Evolutionary conservation across 2,113 vertebrate genomes (phyloP).

Genomic region (Sorex araneus): DNA sequence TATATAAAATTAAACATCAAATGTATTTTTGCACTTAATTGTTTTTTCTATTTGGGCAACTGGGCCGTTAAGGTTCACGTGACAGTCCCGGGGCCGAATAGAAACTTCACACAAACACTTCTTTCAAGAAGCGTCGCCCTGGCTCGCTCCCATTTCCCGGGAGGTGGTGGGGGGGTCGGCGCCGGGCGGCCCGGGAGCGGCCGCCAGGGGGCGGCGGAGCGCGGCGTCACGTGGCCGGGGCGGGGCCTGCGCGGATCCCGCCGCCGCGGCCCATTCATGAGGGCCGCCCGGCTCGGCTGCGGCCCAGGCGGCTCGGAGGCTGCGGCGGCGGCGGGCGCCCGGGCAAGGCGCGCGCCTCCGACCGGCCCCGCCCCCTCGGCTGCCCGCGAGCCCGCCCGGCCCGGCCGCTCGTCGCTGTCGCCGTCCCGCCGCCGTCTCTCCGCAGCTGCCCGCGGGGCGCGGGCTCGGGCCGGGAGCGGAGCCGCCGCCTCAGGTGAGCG

Average conservation of each 20-base stretch:
- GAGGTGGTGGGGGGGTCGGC: too few relatives aligned
- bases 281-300: slow-evolving; percentile 70
- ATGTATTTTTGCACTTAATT: neutral
- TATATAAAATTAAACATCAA: too few relatives aligned
- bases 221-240: slow-evolving; percentile 51
- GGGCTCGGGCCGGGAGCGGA: neutral
- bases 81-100: slow-evolving; percentile 46
- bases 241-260: neutral
- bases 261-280: slow-evolving; percentile 80
- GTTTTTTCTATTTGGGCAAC: neutral
- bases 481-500: slow-evolving; percentile 69
- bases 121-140: too few relatives aligned
- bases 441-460: neutral
- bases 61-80: neutral
- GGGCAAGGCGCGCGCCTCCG: neutral
- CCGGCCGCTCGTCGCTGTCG: neutral
- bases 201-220: neutral
- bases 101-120: slow-evolving; percentile 17
- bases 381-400: neutral
- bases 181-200: too few relatives aligned
- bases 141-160: too few relatives aligned
- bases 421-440: neutral
- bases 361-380: slow-evolving; percentile 14
- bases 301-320: slow-evolving; percentile 71
- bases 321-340: slow-evolving; percentile 65